Evolutionary conservation across 1,140 invertebrate species (phyloP).

Genomic region (Cheumatopsyche charites): DNA sequence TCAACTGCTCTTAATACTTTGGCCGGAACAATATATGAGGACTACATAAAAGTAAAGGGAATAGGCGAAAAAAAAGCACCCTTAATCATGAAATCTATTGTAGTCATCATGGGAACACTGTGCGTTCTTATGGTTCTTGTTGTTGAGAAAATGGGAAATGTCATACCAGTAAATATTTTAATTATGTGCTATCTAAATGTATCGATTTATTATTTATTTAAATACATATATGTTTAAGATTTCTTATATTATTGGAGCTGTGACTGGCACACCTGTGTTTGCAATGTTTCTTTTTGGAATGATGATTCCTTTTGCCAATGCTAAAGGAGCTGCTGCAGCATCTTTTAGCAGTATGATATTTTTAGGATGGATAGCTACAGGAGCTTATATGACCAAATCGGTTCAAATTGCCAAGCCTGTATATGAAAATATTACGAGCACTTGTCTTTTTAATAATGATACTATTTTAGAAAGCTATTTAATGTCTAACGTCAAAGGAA

Average conservation of each 20-base stretch:
- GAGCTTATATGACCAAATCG: constrained; percentile 16
- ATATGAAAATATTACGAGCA: constrained; percentile 8
- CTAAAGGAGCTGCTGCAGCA: constrained; percentile 76
- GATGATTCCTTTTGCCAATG: constrained; percentile 72
- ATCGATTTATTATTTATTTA: neutral
- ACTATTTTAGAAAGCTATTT: neutral
- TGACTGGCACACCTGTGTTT: constrained; percentile 75
- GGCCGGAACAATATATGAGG: constrained; percentile 77
- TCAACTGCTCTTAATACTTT: constrained; percentile 82
- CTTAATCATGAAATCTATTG: constrained; percentile 65
- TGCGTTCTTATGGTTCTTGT: constrained; percentile 63
- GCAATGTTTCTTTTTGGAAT: constrained; percentile 78
- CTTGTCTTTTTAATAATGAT: neutral
- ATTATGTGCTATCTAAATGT: neutral
- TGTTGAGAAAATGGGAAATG: constrained; percentile 64
- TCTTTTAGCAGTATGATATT: constrained; percentile 69
- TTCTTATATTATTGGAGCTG: constrained; percentile 64
- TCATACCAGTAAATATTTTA: constrained; percentile 47
- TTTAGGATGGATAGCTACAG: constrained; percentile 71
- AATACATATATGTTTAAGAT: constrained; percentile 48
- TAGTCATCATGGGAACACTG: constrained; percentile 62
- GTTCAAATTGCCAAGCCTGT: constrained; percentile 12
- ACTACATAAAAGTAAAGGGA: constrained; percentile 63
- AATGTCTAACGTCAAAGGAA: neutral
- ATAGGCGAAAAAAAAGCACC: constrained; percentile 58